Percentiles rank a stretch among this genome's conserved stretches.
Evolutionary conservation across 1,140 invertebrate genomes (phyloP).

Genomic region (Tachypleus tridentatus): DNA sequence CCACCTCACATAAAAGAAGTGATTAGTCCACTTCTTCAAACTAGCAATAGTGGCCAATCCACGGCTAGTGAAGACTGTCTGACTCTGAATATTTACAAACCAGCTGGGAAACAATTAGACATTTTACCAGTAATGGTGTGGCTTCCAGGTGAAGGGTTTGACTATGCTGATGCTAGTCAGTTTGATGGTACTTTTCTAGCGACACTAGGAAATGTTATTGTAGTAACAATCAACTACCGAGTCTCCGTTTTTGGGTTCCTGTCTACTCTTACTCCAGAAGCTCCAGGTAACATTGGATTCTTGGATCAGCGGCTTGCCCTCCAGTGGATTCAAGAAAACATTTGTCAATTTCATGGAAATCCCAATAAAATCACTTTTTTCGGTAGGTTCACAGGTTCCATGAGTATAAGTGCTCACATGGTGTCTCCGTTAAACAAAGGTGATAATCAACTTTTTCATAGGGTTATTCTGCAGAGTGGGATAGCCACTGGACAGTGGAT

Average conservation of each 20-base stretch:
- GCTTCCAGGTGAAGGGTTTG: slow-evolving; percentile 28
- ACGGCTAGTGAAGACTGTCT: slow-evolving; percentile 27
- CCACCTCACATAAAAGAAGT: slow-evolving; percentile 19
- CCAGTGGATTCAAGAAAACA: slow-evolving; percentile 73
- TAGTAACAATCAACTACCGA: slow-evolving; percentile 33
- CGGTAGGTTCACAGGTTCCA: slow-evolving; percentile 39
- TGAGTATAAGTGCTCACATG: slow-evolving; percentile 25
- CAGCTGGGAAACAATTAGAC: slow-evolving; percentile 21
- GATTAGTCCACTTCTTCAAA: slow-evolving; percentile 20
- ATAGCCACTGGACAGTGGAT: slow-evolving; percentile 24
- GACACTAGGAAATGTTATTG: slow-evolving; percentile 26
- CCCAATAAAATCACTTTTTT: slow-evolving; percentile 69
- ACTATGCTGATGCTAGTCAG: slow-evolving; percentile 27
- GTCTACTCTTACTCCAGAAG: slow-evolving; percentile 51
- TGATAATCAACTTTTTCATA: slow-evolving; percentile 18
- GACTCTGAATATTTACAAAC: slow-evolving; percentile 26
- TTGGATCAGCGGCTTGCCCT: slow-evolving; percentile 79
- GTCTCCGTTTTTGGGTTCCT: slow-evolving; percentile 69
- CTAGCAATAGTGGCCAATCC: slow-evolving; percentile 5
- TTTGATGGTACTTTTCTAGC: slow-evolving; percentile 27
- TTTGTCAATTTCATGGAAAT: slow-evolving; percentile 72
- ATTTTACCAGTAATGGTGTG: slow-evolving; percentile 35
- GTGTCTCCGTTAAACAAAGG: slow-evolving; percentile 20
- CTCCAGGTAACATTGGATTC: slow-evolving; percentile 80
- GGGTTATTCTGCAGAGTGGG: slow-evolving; percentile 25